A percentile compares a stretch with the other conserved stretches of the same genome.
phyloP scores from a whole-genome alignment of 2,888 invertebrate species.

The Elegia similella region DNA sequence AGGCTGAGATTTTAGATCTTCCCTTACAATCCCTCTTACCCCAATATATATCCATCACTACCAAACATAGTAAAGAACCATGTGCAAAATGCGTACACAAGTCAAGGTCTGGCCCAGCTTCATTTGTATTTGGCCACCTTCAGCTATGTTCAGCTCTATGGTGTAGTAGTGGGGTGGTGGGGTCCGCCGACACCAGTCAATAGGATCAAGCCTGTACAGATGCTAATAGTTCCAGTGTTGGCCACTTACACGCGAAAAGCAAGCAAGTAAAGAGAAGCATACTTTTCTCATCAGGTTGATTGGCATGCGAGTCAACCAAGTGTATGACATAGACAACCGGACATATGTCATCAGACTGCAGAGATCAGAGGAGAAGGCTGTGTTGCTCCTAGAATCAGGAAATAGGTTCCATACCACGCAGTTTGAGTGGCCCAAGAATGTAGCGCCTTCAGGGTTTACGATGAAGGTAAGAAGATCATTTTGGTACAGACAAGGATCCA shows the following conservation, averaged over 20 bases:
- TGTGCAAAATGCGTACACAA: too few species aligned
- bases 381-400: slow-evolving; percentile 96
- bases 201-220: too few species aligned
- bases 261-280: background rate
- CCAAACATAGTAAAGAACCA: background rate
- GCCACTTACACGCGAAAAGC: background rate
- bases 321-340: slow-evolving; percentile 98
- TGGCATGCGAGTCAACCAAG: slow-evolving; percentile 97
- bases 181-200: too few species aligned
- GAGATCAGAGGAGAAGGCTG: slow-evolving; percentile 92
- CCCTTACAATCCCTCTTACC: too few species aligned
- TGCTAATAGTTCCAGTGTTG: too few species aligned
- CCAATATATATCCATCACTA: background rate
- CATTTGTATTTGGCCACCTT: too few species aligned
- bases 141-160: too few species aligned
- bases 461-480: slow-evolving; percentile 89
- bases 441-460: slow-evolving; percentile 96
- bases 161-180: too few species aligned
- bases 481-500: background rate
- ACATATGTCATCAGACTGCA: slow-evolving; percentile 95
- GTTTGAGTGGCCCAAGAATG: slow-evolving; percentile 99
- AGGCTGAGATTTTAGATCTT: too few species aligned
- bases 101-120: too few species aligned
- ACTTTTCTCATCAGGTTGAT: slow-evolving; percentile 81
- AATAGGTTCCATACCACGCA: slow-evolving; percentile 95